These are phyloP conservation scores for Cryptotermes secundus DNA, from an alignment of 1,140 invertebrate species.

Conservation along the genomic window DNA sequence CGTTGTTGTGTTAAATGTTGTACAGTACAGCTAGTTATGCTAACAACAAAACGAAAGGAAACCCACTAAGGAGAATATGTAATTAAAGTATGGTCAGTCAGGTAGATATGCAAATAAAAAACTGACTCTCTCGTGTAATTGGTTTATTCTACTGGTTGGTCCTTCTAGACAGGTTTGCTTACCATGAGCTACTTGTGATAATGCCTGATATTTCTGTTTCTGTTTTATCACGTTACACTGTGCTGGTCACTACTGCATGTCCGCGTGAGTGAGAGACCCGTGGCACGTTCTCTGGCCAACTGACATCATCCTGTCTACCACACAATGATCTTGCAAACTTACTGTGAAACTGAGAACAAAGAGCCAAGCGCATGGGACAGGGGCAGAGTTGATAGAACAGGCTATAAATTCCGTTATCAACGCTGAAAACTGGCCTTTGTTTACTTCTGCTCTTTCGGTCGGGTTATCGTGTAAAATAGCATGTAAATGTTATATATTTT, in stretches of 20 bases:
- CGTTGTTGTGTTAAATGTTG: too few species aligned
- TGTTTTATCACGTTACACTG: neutral
- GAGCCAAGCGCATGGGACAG: neutral
- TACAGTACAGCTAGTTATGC: too few species aligned
- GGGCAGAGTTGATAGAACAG: neutral
- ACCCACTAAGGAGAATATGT: too few species aligned
- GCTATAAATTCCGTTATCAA: neutral
- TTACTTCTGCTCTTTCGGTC: constrained; percentile 2
- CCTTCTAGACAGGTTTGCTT: too few species aligned
- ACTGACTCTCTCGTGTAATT: too few species aligned
- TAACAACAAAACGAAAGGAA: too few species aligned
- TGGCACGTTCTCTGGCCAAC: neutral
- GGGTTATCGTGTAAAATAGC: neutral
- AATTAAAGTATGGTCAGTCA: too few species aligned
- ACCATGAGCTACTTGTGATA: too few species aligned
- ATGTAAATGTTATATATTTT: neutral
- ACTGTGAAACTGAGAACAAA: neutral
- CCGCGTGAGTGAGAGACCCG: too few species aligned
- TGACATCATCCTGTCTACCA: neutral
- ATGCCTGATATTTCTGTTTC: too few species aligned
- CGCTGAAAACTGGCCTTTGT: constrained; percentile 4
- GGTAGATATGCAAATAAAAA: too few species aligned
- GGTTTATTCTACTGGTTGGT: too few species aligned
- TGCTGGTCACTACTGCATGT: neutral
- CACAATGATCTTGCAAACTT: neutral